Percentiles rank a stretch among this genome's conserved stretches.
These are phyloP conservation scores for Chamaetylas fuelleborni DNA, from an alignment of 2,113 vertebrate genomes.

Conservation along the genomic window DNA sequence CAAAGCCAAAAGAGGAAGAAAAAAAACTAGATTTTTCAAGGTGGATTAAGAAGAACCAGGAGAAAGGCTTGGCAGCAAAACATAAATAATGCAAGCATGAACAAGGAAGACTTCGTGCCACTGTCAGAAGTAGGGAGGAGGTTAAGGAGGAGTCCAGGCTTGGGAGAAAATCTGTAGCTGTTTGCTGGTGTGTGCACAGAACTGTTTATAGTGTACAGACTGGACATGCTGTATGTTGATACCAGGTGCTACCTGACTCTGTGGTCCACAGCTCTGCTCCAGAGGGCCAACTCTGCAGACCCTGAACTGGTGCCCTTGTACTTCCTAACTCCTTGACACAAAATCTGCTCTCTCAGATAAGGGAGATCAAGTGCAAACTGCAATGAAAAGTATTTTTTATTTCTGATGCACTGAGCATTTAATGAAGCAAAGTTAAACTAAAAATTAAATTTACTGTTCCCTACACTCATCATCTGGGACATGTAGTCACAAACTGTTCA, in stretches of 20 bases:
- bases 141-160: not conserved
- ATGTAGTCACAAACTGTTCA: not conserved
- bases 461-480: not conserved
- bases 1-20: not conserved
- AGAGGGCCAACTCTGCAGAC: not conserved
- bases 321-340: not conserved
- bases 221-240: not conserved
- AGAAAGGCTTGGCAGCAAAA: not conserved
- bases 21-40: not conserved
- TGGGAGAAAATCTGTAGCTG: not conserved
- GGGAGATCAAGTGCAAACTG: not conserved
- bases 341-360: not conserved
- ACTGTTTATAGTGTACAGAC: not conserved
- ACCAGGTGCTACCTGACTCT: not conserved
- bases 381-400: not conserved
- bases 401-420: not conserved
- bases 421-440: not conserved
- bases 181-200: not conserved
- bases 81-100: not conserved
- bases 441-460: not conserved
- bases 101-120: not conserved
- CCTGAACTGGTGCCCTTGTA: not conserved
- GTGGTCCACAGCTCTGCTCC: not conserved
- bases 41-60: not conserved
- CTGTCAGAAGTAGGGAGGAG: not conserved